A percentile compares a stretch with the other conserved stretches of the same genome.
Conservation (phyloP, 2,113 vertebrate species). For the Todiramphus chloris region DNA sequence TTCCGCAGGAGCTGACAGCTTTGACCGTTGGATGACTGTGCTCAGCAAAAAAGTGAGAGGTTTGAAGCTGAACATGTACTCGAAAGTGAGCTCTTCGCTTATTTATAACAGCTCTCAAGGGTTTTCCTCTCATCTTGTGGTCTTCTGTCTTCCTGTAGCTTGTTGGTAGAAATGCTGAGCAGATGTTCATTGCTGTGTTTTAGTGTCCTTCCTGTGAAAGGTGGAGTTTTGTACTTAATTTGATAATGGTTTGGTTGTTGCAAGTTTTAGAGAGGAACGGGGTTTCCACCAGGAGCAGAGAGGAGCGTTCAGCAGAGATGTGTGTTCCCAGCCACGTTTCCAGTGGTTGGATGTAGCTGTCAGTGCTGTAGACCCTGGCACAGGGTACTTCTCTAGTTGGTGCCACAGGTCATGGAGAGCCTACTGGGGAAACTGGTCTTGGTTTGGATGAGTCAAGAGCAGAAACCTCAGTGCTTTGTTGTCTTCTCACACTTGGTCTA, state of each 20-base stretch:
- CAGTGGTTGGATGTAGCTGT: rapidly evolving
- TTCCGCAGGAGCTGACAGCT: neutral
- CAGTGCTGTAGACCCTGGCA: neutral
- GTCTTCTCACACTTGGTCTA: neutral
- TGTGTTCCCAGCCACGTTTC: neutral
- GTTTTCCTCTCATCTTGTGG: neutral
- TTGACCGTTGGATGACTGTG: rapidly evolving
- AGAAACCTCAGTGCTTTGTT: neutral
- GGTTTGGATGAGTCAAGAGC: neutral
- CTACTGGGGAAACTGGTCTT: neutral
- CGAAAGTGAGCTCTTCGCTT: neutral
- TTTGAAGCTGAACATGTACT: neutral
- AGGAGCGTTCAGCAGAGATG: rapidly evolving
- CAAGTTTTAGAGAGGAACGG: neutral
- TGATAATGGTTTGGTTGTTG: neutral
- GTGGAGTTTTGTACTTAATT: neutral
- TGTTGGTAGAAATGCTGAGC: neutral
- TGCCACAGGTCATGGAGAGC: neutral
- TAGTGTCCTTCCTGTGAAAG: neutral
- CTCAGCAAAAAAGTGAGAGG: neutral
- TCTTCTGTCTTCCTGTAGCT: neutral
- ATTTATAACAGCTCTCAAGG: neutral
- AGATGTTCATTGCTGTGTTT: neutral
- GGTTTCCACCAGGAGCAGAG: neutral
- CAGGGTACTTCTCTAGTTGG: rapidly evolving